These are phyloP conservation scores for Seira sanloemensis DNA, from an alignment of 2,888 invertebrate genomes.

Conservation along the genomic window DNA sequence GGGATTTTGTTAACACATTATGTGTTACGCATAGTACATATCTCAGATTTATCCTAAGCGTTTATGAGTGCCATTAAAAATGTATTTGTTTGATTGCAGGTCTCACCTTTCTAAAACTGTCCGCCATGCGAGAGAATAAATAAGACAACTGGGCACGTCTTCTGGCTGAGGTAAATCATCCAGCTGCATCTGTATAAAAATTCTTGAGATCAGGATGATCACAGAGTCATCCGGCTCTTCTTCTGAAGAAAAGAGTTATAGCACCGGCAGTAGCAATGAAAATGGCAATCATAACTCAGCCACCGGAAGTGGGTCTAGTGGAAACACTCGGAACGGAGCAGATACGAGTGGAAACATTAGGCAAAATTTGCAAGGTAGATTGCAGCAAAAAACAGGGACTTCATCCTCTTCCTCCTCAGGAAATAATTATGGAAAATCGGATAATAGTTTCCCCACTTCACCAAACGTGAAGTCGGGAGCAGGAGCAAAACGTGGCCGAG, in stretches of 20 bases:
- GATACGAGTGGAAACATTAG: slow-evolving; percentile 44
- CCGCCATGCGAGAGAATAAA: not conserved
- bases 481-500: slow-evolving; percentile 54
- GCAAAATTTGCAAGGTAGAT: slow-evolving; percentile 64
- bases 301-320: slow-evolving; percentile 55
- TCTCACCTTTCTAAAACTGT: no score
- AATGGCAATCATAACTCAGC: slow-evolving; percentile 61
- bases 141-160: not conserved
- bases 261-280: slow-evolving; percentile 51
- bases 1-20: no score
- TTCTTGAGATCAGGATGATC: slow-evolving; percentile 54
- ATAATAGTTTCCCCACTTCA: slow-evolving; percentile 43
- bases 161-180: not conserved
- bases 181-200: slow-evolving; percentile 2
- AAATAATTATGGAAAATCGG: slow-evolving; percentile 63
- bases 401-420: slow-evolving; percentile 48
- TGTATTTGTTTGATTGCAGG: no score
- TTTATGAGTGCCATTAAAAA: no score
- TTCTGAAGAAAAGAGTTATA: slow-evolving; percentile 59
- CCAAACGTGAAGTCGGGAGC: slow-evolving; percentile 39
- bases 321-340: slow-evolving; percentile 52
- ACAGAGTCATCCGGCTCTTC: slow-evolving; percentile 61
- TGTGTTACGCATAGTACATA: no score
- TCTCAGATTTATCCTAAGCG: no score
- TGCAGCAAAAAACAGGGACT: slow-evolving; percentile 55